Conservation (phyloP, 2,113 vertebrate species). For the Chitala chitala region DNA sequence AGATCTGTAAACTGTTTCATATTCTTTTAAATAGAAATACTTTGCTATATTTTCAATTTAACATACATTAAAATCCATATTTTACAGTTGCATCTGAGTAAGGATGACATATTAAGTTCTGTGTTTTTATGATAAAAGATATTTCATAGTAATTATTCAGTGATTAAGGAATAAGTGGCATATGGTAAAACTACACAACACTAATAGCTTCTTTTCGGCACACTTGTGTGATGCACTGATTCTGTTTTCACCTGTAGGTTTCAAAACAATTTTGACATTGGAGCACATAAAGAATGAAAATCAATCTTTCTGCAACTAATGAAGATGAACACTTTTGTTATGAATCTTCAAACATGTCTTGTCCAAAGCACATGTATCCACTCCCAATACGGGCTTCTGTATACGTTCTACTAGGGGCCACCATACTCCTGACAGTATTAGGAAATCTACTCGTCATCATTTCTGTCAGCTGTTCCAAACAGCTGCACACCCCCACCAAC, state of each 20-base stretch:
- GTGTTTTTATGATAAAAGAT: too few species aligned
- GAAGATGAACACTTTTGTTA: slow-evolving; percentile 54
- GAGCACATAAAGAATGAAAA: not conserved
- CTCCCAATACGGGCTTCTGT: slow-evolving; percentile 49
- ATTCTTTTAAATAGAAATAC: too few species aligned
- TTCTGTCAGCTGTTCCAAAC: slow-evolving; percentile 66
- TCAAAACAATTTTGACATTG: not conserved
- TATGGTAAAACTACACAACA: too few species aligned
- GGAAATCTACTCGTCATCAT: slow-evolving; percentile 72
- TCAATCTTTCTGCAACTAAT: not conserved
- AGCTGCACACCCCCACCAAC: slow-evolving; percentile 69
- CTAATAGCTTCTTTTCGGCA: too few species aligned
- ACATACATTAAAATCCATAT: too few species aligned
- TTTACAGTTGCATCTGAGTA: too few species aligned
- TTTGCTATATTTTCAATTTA: too few species aligned
- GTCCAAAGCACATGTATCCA: slow-evolving; percentile 56
- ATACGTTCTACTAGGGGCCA: slow-evolving; percentile 58
- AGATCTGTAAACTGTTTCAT: too few species aligned
- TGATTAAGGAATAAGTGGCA: too few species aligned
- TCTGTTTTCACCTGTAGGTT: not conserved
- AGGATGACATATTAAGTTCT: too few species aligned
- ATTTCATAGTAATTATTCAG: too few species aligned
- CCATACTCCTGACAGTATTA: slow-evolving; percentile 63
- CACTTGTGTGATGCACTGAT: too few species aligned
- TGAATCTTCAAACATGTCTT: slow-evolving; percentile 62